These are phyloP conservation scores for Caenorhabditis sp. DNA, from an alignment of 2,888 invertebrate genomes.

Conservation along the genomic window DNA sequence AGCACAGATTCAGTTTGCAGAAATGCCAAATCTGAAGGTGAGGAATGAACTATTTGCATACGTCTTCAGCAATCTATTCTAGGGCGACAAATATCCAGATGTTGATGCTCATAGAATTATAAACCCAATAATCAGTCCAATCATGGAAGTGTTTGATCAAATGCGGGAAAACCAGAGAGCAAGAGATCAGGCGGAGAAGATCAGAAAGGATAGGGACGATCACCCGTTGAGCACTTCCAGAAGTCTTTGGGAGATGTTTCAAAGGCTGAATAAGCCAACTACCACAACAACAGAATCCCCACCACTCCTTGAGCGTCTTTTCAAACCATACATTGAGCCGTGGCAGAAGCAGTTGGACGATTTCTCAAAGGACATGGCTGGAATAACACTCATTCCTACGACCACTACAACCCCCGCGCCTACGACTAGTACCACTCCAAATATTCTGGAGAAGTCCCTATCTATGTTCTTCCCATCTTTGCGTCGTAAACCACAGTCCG, in stretches of 20 bases:
- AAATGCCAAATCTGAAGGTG: slow-evolving; percentile 40
- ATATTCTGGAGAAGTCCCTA: slow-evolving; percentile 60
- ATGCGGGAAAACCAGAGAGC: slow-evolving; percentile 68
- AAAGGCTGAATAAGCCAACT: slow-evolving; percentile 59
- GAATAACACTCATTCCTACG: slow-evolving; percentile 62
- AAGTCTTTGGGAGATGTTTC: slow-evolving; percentile 65
- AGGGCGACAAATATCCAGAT: slow-evolving; percentile 60
- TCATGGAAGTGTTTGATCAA: slow-evolving; percentile 70
- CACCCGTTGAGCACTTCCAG: slow-evolving; percentile 60
- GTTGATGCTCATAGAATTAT: slow-evolving; percentile 72
- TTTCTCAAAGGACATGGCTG: slow-evolving; percentile 61
- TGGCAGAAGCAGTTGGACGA: slow-evolving; percentile 67
- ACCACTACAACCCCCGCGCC: slow-evolving; percentile 64
- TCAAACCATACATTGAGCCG: slow-evolving; percentile 71
- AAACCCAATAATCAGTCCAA: slow-evolving; percentile 69
- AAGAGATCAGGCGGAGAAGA: slow-evolving; percentile 61
- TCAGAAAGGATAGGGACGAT: slow-evolving; percentile 49
- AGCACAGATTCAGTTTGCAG: slow-evolving; percentile 50
- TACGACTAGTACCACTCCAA: slow-evolving; percentile 59
- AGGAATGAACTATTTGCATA: no score
- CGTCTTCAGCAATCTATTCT: no score
- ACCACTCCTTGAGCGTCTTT: slow-evolving; percentile 66
- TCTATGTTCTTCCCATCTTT: slow-evolving; percentile 65
- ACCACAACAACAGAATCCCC: slow-evolving; percentile 69
- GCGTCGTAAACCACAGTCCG: slow-evolving; percentile 50